phyloP scores from a whole-genome alignment of 2,888 invertebrate species.

The Sthenelais limicola region DNA sequence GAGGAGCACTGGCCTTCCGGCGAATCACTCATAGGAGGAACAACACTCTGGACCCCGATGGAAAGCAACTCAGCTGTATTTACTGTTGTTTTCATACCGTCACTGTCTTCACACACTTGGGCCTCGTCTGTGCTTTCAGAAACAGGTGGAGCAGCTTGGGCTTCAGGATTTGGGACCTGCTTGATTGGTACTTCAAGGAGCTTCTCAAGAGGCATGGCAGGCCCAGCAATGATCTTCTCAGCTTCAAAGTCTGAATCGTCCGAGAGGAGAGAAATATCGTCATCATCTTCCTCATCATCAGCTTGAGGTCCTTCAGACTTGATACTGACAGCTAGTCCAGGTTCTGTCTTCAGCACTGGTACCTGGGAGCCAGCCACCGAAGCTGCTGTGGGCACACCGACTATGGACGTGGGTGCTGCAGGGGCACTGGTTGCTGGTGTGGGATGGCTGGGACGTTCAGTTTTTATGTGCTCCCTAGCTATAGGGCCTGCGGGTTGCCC shows the following conservation, averaged over 20 bases:
- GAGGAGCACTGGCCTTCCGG: constrained; percentile 1
- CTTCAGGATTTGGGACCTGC: constrained; percentile 15
- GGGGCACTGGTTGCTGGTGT: constrained; percentile 13
- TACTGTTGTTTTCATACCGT: constrained; percentile 26
- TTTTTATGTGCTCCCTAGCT: background rate
- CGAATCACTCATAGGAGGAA: constrained; percentile 27
- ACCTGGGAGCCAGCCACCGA: constrained; percentile 26
- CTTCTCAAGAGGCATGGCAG: constrained; percentile 26
- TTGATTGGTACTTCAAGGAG: constrained; percentile 17
- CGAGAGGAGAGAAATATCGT: constrained; percentile 22
- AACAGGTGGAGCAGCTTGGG: background rate
- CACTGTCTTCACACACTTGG: constrained; percentile 16
- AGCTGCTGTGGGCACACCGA: background rate
- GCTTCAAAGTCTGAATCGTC: constrained; percentile 32
- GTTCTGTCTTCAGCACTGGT: constrained; percentile 27
- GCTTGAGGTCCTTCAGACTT: background rate
- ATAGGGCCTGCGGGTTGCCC: background rate
- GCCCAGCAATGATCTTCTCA: constrained; percentile 28
- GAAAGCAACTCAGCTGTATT: constrained; percentile 30
- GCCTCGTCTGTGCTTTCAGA: background rate
- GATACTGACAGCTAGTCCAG: background rate
- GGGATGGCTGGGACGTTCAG: background rate
- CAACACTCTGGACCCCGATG: constrained; percentile 28
- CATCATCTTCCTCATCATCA: constrained; percentile 7
- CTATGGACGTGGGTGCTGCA: too few relatives aligned